These are phyloP conservation scores for Apotomis betuletana DNA, from an alignment of 2,888 invertebrate species.

Conservation along the genomic window DNA sequence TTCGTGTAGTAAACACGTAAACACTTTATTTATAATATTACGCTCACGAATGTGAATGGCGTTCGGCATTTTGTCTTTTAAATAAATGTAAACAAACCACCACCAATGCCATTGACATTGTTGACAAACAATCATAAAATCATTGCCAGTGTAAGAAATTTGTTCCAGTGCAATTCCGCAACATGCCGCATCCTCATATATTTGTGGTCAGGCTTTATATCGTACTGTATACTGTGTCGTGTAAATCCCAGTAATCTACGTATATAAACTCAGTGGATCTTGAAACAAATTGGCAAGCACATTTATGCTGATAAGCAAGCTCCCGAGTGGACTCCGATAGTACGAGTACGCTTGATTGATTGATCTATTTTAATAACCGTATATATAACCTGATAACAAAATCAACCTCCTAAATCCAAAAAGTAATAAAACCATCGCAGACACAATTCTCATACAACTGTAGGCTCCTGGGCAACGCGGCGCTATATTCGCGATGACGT, in stretches of 20 bases:
- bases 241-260: neutral
- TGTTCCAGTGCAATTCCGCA: too few relatives aligned
- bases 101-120: too few relatives aligned
- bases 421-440: neutral
- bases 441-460: neutral
- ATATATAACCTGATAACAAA: slow-evolving; percentile 46
- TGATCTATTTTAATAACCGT: slow-evolving; percentile 52
- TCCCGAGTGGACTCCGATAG: slow-evolving; percentile 40
- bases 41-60: too few relatives aligned
- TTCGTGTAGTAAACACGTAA: too few relatives aligned
- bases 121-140: too few relatives aligned
- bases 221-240: too few relatives aligned
- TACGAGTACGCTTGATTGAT: slow-evolving; percentile 50
- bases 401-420: neutral
- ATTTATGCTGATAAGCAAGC: slow-evolving; percentile 20
- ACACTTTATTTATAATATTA: too few relatives aligned
- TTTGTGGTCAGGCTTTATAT: too few relatives aligned
- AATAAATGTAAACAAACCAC: too few relatives aligned
- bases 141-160: too few relatives aligned
- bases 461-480: neutral
- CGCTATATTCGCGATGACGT: slow-evolving; percentile 23
- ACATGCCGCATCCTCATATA: too few relatives aligned
- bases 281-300: slow-evolving; percentile 28
- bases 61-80: too few relatives aligned
- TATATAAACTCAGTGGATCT: slow-evolving; percentile 8